Conservation (phyloP, 2,888 invertebrate species). For the Priocnemis perturbator region DNA sequence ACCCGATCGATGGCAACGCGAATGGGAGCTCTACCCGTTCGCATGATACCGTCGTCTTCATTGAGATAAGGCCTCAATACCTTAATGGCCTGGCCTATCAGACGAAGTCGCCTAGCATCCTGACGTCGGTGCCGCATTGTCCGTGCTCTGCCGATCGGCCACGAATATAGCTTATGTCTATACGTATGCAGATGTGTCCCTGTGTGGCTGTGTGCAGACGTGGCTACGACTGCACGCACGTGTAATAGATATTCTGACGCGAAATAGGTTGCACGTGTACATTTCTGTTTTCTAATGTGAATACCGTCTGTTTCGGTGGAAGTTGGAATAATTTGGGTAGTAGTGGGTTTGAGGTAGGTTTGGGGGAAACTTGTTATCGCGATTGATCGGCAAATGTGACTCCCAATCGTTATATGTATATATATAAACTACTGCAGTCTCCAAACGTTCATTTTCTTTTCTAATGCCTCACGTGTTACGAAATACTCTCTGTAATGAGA, state of each 20-base stretch:
- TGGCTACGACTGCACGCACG: background rate
- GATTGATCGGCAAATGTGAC: too few relatives aligned
- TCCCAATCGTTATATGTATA: too few relatives aligned
- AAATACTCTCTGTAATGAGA: background rate
- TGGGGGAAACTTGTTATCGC: too few relatives aligned
- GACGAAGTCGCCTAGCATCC: conserved; percentile 26
- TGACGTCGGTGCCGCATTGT: conserved; percentile 33
- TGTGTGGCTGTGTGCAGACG: background rate
- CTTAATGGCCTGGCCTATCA: conserved; percentile 51
- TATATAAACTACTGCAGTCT: too few relatives aligned
- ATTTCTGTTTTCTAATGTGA: too few relatives aligned
- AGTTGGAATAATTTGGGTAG: too few relatives aligned
- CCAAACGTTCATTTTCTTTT: too few relatives aligned
- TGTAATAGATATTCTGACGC: too few relatives aligned
- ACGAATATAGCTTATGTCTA: conserved; percentile 5
- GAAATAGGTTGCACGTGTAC: too few relatives aligned
- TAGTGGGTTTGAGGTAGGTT: too few relatives aligned
- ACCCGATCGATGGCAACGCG: conserved; percentile 37
- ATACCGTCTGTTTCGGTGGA: too few relatives aligned
- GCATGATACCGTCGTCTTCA: conserved; percentile 50
- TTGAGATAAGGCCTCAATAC: conserved; percentile 56
- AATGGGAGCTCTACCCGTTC: conserved; percentile 36
- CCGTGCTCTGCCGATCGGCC: conserved; percentile 22
- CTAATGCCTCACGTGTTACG: too few relatives aligned
- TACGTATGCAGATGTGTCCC: background rate